phyloP scores from a whole-genome alignment of 2,888 invertebrate genomes.

The Nymphalis urticae region DNA sequence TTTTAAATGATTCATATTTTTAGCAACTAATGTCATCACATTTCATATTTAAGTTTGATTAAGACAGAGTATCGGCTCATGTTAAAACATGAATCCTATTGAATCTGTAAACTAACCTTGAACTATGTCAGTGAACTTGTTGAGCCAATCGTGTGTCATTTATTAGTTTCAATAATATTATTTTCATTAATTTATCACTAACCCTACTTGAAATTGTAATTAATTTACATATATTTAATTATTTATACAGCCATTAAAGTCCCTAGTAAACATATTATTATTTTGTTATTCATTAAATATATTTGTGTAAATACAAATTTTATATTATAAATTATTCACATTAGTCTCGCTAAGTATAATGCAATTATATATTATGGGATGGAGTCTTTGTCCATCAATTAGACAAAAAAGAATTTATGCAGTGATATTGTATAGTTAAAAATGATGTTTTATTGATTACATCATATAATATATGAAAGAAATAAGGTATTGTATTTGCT shows the following conservation, averaged over 20 bases:
- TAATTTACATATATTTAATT: not conserved
- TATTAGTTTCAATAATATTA: slow-evolving; percentile 22
- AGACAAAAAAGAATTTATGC: not conserved
- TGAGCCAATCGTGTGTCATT: slow-evolving; percentile 30
- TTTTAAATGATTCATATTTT: no score
- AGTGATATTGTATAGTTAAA: not conserved
- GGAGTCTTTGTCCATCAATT: not conserved
- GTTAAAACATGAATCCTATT: not conserved
- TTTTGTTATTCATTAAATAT: no score
- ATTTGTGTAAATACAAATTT: not conserved
- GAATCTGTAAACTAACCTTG: slow-evolving; percentile 23
- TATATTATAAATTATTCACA: not conserved
- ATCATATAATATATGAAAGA: not conserved
- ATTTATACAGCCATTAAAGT: not conserved
- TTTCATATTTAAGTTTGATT: no score
- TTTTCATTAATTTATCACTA: slow-evolving; percentile 3
- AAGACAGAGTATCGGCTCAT: no score
- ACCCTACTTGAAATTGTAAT: not conserved
- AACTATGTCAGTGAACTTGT: slow-evolving; percentile 35
- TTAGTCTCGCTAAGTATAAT: not conserved
- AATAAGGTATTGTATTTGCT: slow-evolving; percentile 11
- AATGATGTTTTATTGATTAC: slow-evolving; percentile 4
- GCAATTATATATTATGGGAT: not conserved
- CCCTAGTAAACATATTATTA: no score
- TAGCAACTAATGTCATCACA: no score